Evolutionary conservation across 2,113 vertebrate genomes (phyloP).

Genomic region (Percopsis transmontana): DNA sequence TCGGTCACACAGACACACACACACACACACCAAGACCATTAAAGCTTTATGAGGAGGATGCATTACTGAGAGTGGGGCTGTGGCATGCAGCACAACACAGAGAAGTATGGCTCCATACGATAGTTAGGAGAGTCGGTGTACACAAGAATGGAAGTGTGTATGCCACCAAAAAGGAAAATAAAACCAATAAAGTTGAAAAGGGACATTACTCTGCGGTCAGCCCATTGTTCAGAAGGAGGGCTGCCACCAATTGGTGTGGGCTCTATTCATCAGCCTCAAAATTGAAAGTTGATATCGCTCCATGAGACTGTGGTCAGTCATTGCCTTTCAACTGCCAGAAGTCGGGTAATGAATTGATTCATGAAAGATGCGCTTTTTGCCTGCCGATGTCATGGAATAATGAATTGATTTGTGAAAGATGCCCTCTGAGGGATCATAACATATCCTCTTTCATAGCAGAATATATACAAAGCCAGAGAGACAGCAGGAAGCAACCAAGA

Average conservation of each 20-base stretch:
- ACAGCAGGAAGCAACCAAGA: conserved; percentile 47
- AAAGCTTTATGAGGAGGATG: conserved; percentile 52
- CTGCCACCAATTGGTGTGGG: conserved; percentile 52
- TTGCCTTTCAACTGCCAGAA: conserved; percentile 65
- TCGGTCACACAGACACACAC: neutral
- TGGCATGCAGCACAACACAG: conserved; percentile 29
- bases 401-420: conserved; percentile 75
- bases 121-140: conserved; percentile 42
- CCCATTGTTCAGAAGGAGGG: conserved; percentile 47
- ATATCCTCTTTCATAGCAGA: conserved; percentile 66
- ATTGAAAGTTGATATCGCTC: conserved; percentile 68
- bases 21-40: conserved; percentile 20
- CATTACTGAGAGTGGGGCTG: conserved; percentile 50
- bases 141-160: conserved; percentile 18
- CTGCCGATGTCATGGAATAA: conserved; percentile 62
- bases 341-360: conserved; percentile 71
- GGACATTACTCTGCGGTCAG: conserved; percentile 32
- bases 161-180: conserved; percentile 33
- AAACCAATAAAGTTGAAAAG: conserved; percentile 39
- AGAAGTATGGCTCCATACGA: conserved; percentile 45
- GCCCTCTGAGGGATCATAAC: conserved; percentile 47
- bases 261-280: conserved; percentile 49
- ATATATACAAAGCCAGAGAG: conserved; percentile 57
- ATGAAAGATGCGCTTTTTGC: conserved; percentile 64
- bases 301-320: conserved; percentile 66